These are phyloP conservation scores for Castor canadensis DNA, from an alignment of 2,113 vertebrate genomes.

Conservation along the genomic window DNA sequence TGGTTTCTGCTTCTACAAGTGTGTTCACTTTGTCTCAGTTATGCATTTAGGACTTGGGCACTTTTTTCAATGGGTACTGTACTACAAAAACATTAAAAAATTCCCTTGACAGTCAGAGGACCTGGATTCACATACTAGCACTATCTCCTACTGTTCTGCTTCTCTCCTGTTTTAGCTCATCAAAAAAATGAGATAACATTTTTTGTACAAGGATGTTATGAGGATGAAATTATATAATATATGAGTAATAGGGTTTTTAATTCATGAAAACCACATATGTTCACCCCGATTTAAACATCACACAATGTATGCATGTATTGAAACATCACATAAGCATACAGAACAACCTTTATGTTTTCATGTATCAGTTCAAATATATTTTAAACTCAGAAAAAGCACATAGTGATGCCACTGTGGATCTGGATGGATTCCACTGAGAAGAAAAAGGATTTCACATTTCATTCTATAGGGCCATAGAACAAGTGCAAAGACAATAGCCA, in stretches of 20 bases:
- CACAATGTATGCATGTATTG: background rate
- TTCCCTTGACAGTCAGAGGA: background rate
- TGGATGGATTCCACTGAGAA: background rate
- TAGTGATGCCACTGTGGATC: background rate
- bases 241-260: background rate
- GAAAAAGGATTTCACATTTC: conserved; percentile 1
- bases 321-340: background rate
- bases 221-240: background rate
- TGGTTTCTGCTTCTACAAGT: background rate
- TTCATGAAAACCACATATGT: background rate
- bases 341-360: background rate
- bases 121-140: background rate
- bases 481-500: background rate
- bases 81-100: background rate
- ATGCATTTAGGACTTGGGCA: background rate
- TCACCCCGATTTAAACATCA: background rate
- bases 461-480: background rate
- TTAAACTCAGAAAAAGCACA: background rate
- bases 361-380: background rate
- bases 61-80: background rate
- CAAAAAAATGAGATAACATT: background rate
- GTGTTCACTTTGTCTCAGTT: background rate
- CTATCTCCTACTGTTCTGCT: background rate
- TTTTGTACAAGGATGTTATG: background rate
- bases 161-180: no score